Conservation (phyloP, 2,113 vertebrate genomes). For the Scomber colias region DNA sequence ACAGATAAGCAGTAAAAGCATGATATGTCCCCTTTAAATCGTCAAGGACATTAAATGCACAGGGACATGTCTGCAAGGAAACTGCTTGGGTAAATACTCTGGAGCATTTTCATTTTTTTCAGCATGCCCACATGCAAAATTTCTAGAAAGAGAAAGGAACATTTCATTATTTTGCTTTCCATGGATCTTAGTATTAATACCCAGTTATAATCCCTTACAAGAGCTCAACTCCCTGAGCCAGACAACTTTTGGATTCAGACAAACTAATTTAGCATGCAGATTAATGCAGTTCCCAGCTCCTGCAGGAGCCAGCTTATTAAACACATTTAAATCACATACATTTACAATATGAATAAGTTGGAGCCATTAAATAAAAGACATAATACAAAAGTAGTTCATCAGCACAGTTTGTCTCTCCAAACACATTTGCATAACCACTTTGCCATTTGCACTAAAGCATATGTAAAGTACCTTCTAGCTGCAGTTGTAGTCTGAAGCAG, state of each 20-base stretch:
- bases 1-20: no score
- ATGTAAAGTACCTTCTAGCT: constrained; percentile 47
- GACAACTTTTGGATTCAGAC: constrained; percentile 71
- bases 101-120: constrained; percentile 42
- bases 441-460: constrained; percentile 37
- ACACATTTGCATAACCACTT: constrained; percentile 68
- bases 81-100: constrained; percentile 4
- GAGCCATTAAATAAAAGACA: constrained; percentile 63
- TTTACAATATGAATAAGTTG: constrained; percentile 72
- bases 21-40: not conserved
- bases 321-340: constrained; percentile 72
- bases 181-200: constrained; percentile 67
- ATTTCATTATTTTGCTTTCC: constrained; percentile 66
- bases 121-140: constrained; percentile 41
- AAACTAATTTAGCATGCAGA: constrained; percentile 78
- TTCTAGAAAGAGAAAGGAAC: constrained; percentile 55
- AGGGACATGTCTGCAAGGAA: constrained; percentile 36
- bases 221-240: constrained; percentile 66
- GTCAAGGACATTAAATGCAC: constrained; percentile 27
- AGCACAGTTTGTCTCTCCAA: constrained; percentile 63
- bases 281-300: constrained; percentile 72
- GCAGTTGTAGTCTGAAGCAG: constrained; percentile 20
- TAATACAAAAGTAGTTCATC: constrained; percentile 65
- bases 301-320: constrained; percentile 70
- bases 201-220: constrained; percentile 72